Evolutionary conservation across 2,888 invertebrate species (phyloP), one percentile per base, ranked within the genome.

Genomic region (Tortricodes alternella): DNA sequence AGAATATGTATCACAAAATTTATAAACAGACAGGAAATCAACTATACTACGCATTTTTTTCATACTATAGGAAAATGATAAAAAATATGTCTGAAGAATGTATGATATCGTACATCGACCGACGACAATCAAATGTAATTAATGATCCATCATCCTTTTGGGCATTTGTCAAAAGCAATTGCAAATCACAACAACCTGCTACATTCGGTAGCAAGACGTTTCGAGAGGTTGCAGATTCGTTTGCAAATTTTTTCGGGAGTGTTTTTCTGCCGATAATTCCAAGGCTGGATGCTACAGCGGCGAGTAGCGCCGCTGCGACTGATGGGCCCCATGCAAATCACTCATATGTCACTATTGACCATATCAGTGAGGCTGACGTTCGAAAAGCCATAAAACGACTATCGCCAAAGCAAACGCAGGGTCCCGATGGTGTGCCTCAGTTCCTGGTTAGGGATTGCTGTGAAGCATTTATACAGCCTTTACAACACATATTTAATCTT

Each of bases 1-100:
- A 46, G 34, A 46, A 46, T 8, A n/a, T 7, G 7, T 46, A 35
- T 23, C 46, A 35, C 43, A 27, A 41, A 18, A n/a, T 23, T n/a
- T 39, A 8, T 34, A 34, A 34, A 8, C 34, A 34, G 13, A 34
- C 34, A 34, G 15, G 15, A 11, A 13, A 34, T 8, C 34, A 34
- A 15, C 34, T 34, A 6, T 34, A 34, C 8, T 34, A 34, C 13
- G 34, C 34, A 8, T 34, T 34, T 15, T 34, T 34, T 15, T 34
- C 11, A 6, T 34, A 34, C 8, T 34, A 34, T 13, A 11, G 34
- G 3, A 34, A 15, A 34, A 6, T 34, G 13, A 13, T 34, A 1
- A 15, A 5, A 3, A 3, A 5, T 1, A 13, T n/a, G 32, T 32
- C 32, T 32, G 32, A 8, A 1, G 11, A n/a, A 5, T 8, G 32